Evolutionary conservation across 2,888 invertebrate genomes (phyloP).

Genomic region (Neoscelio sp.): DNA sequence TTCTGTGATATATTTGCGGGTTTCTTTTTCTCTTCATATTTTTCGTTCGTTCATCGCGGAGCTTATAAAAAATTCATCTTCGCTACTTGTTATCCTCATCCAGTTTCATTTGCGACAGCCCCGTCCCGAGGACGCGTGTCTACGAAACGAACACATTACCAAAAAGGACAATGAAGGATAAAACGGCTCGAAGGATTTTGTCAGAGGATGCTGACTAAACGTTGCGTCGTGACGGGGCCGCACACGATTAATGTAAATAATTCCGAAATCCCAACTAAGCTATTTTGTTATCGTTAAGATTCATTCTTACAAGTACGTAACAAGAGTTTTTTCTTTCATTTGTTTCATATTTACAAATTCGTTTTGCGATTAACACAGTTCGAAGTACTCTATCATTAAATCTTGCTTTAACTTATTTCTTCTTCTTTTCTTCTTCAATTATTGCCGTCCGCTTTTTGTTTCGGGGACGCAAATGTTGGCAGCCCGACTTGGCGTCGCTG

Average conservation of each 20-base stretch:
- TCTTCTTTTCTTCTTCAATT: too few species aligned
- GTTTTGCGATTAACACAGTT: slow-evolving; percentile 63
- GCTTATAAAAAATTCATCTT: slow-evolving; percentile 64
- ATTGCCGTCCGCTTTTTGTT: slow-evolving; percentile 24
- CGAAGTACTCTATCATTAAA: slow-evolving; percentile 34
- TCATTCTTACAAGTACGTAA: slow-evolving; percentile 74
- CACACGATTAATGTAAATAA: slow-evolving; percentile 68
- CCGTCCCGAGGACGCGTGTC: too few species aligned
- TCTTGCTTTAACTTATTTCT: slow-evolving; percentile 33
- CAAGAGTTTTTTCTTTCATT: slow-evolving; percentile 73
- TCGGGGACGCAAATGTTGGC: slow-evolving; percentile 39
- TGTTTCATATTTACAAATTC: slow-evolving; percentile 69
- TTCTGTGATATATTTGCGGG: slow-evolving; percentile 70
- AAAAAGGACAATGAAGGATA: slow-evolving; percentile 29
- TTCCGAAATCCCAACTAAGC: slow-evolving; percentile 73
- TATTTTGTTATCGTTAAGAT: slow-evolving; percentile 69
- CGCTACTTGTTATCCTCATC: slow-evolving; percentile 30
- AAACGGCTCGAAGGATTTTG: slow-evolving; percentile 24
- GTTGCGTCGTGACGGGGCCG: slow-evolving; percentile 14
- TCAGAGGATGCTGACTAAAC: slow-evolving; percentile 2
- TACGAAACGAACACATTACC: neutral
- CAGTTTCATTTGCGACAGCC: neutral
- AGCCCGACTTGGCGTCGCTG: slow-evolving; percentile 1
- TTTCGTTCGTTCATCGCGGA: slow-evolving; percentile 52
- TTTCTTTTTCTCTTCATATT: slow-evolving; percentile 19